Percentiles rank a stretch among this genome's conserved stretches.
Conservation (phyloP, 2,113 vertebrate species). For the Taurulus bubalis region DNA sequence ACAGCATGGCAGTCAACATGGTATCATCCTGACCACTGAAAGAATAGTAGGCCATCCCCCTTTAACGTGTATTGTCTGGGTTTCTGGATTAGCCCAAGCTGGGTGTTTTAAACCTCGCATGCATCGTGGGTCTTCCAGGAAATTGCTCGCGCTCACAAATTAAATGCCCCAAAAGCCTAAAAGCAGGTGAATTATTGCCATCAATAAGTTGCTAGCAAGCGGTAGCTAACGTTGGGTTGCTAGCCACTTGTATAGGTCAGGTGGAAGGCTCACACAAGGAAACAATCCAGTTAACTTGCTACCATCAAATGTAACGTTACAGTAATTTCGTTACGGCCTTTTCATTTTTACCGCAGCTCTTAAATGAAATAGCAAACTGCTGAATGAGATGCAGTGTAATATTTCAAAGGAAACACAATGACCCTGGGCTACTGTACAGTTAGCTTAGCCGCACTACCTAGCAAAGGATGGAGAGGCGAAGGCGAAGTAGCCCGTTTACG, state of each 20-base stretch:
- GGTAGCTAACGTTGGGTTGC: slow-evolving; percentile 45
- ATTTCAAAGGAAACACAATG: slow-evolving; percentile 15
- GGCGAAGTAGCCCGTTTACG: slow-evolving; percentile 29
- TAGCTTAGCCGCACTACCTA: slow-evolving; percentile 58
- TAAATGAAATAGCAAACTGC: not conserved
- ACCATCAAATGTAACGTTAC: not conserved
- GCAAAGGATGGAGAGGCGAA: slow-evolving; percentile 48
- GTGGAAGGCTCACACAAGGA: slow-evolving; percentile 45
- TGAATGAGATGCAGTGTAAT: not conserved
- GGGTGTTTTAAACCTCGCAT: slow-evolving; percentile 5
- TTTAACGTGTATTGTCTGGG: slow-evolving; percentile 9
- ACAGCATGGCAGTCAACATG: slow-evolving; percentile 56
- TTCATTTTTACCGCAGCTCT: not conserved
- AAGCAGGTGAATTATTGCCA: slow-evolving; percentile 20
- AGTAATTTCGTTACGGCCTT: not conserved
- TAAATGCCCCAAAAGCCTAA: not conserved
- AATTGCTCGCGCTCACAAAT: not conserved
- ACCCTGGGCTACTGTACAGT: slow-evolving; percentile 31
- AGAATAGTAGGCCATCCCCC: slow-evolving; percentile 61
- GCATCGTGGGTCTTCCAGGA: not conserved
- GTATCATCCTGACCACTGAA: slow-evolving; percentile 68
- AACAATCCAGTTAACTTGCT: slow-evolving; percentile 30
- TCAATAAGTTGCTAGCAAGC: slow-evolving; percentile 31
- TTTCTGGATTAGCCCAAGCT: slow-evolving; percentile 18
- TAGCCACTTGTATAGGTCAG: slow-evolving; percentile 58